Conservation (phyloP, 2,113 vertebrate species). For the Penelope pileata region DNA sequence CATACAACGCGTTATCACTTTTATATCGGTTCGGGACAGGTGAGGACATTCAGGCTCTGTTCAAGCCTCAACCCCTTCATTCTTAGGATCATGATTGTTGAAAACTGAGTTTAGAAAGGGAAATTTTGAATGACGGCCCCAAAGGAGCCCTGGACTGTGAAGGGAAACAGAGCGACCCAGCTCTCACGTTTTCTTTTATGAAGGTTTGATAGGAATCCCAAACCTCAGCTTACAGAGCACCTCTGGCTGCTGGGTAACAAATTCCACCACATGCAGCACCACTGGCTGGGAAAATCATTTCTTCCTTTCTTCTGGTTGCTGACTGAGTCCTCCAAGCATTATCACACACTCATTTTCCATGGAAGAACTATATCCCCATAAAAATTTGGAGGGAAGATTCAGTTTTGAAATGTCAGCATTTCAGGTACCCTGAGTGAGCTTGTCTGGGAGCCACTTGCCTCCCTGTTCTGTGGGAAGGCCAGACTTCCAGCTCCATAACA, state of each 20-base stretch:
- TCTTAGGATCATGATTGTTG: not conserved
- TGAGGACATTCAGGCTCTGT: not conserved
- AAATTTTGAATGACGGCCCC: not conserved
- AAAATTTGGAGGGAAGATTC: not conserved
- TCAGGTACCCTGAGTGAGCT: not conserved
- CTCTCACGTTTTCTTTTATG: not conserved
- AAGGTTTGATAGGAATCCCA: not conserved
- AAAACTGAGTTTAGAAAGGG: not conserved
- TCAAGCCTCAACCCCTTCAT: not conserved
- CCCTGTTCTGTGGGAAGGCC: not conserved
- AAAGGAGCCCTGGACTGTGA: not conserved
- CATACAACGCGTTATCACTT: not conserved
- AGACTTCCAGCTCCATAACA: not conserved
- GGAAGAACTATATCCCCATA: not conserved
- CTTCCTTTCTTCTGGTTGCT: not conserved
- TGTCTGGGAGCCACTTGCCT: not conserved
- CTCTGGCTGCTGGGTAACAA: not conserved
- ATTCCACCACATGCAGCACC: not conserved
- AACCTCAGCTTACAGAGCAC: not conserved
- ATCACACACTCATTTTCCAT: not conserved
- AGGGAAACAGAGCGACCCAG: not conserved
- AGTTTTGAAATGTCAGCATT: too few species aligned
- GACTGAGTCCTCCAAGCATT: not conserved
- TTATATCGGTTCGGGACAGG: accelerated
- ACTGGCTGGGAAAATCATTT: not conserved